Evolutionary conservation across 2,888 invertebrate species (phyloP).

Genomic region (Ethmia dodecea): DNA sequence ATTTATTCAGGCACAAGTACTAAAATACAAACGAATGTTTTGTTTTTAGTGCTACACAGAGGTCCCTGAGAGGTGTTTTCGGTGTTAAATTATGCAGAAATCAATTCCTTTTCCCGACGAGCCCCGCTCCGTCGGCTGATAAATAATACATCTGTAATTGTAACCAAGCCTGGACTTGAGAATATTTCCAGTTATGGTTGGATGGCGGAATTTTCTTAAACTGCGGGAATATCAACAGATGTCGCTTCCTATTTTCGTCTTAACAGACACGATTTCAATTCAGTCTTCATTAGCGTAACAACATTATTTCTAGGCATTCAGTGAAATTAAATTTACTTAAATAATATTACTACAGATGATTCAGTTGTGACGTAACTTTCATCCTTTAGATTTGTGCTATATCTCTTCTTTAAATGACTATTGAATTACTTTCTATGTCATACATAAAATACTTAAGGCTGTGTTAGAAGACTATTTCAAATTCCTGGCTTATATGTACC

Average conservation of each 20-base stretch:
- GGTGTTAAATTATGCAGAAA: conserved; percentile 75
- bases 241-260: too few relatives aligned
- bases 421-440: too few relatives aligned
- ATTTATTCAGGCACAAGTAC: conserved; percentile 59
- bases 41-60: conserved; percentile 65
- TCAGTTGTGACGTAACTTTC: too few relatives aligned
- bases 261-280: conserved; percentile 8
- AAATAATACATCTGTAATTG: conserved; percentile 74
- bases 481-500: conserved; percentile 32
- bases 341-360: too few relatives aligned
- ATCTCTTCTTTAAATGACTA: too few relatives aligned
- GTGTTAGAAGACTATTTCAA: conserved; percentile 33
- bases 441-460: too few relatives aligned
- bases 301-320: too few relatives aligned
- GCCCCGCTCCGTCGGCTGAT: conserved; percentile 50
- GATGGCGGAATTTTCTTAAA: neutral
- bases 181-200: conserved; percentile 25
- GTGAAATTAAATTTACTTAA: too few relatives aligned
- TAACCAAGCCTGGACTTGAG: conserved; percentile 40
- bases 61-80: conserved; percentile 65
- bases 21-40: conserved; percentile 71
- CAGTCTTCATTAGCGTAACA: too few relatives aligned
- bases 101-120: conserved; percentile 70
- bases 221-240: neutral
- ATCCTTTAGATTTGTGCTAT: too few relatives aligned